Evolutionary conservation across 2,888 invertebrate species (phyloP).

Genomic region (Microplitis deprimator): DNA sequence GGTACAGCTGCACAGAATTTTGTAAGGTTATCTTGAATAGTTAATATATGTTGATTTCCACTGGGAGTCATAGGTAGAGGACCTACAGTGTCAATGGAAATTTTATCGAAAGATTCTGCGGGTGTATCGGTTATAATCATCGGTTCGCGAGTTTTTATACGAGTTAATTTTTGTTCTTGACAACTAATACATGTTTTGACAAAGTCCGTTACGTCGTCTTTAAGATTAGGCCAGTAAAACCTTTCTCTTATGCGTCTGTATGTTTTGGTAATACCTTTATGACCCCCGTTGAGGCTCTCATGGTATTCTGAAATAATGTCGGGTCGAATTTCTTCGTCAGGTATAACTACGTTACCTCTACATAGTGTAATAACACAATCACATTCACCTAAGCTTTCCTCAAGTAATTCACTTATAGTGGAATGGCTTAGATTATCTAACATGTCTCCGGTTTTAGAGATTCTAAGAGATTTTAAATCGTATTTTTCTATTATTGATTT

Average conservation of each 20-base stretch:
- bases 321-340: neutral
- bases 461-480: constrained; percentile 18
- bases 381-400: neutral
- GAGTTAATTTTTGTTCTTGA: constrained; percentile 45
- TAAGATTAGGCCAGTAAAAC: constrained; percentile 47
- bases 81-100: constrained; percentile 40
- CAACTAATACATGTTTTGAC: constrained; percentile 44
- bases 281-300: constrained; percentile 20
- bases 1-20: constrained; percentile 44
- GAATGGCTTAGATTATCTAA: constrained; percentile 11
- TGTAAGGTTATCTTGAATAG: constrained; percentile 44
- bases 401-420: neutral
- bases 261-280: constrained; percentile 42
- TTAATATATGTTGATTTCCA: constrained; percentile 43
- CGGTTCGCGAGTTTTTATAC: constrained; percentile 40
- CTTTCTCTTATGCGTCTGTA: constrained; percentile 26
- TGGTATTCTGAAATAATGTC: constrained; percentile 34
- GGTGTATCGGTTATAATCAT: constrained; percentile 48
- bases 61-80: constrained; percentile 30
- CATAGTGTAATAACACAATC: constrained; percentile 18
- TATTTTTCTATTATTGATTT: neutral
- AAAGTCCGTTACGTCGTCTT: constrained; percentile 41
- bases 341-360: constrained; percentile 2
- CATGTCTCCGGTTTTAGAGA: constrained; percentile 31
- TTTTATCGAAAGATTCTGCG: constrained; percentile 42